Base-by-base conservation (phyloP, 1,140 invertebrate genomes). In the Plodia interpunctella region DNA sequence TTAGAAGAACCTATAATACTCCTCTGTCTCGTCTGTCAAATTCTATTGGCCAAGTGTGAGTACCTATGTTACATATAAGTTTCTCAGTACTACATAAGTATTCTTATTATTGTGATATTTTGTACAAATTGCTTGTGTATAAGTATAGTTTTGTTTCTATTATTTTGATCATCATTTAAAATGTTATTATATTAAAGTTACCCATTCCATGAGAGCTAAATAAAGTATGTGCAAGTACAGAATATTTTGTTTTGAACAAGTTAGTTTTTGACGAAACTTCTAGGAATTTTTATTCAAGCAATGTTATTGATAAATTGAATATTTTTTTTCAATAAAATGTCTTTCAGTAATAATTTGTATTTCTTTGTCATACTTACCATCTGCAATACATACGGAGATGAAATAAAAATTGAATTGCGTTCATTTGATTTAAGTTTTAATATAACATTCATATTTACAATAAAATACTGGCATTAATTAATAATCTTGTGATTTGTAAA, bases 371-470 rank as follows among this genome's bases (percentile, higher is more conserved):
- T 49, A 55, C 15, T 57, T 57, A 21, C 20, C 10, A 38, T 25
- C n/a, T 3, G 21, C 21, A 25, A 25, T 25, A 25, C 21, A 25
- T 25, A 25, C 21, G 17, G 32, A 18, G 25, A 38, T 44, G 44
- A 66, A 78, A 76, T 75, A 73, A 80, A 76, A 75, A 60, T 44
- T 3, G 30, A 32, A 10, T 32, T 32, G 0, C 32, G 63, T 70
- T 72, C 28, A 76, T 76, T 79, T 79, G 63, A 80, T 82, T 80
- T 80, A 66, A 75, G 75, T 87, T 44, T 86, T 85, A 87, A 78
- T 85, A 69, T 82, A 87, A 87, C 83, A 83, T 81, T 78, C 65
- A 87, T 87, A 87, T 87, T 87, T 87, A 87, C 84, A 87, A 70
- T 87, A 83, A 78, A 87, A 87, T 87, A 87, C 84, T 87, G 84